These are phyloP conservation scores for Volucella bombylans DNA, from an alignment of 2,888 invertebrate genomes.

Conservation along the genomic window DNA sequence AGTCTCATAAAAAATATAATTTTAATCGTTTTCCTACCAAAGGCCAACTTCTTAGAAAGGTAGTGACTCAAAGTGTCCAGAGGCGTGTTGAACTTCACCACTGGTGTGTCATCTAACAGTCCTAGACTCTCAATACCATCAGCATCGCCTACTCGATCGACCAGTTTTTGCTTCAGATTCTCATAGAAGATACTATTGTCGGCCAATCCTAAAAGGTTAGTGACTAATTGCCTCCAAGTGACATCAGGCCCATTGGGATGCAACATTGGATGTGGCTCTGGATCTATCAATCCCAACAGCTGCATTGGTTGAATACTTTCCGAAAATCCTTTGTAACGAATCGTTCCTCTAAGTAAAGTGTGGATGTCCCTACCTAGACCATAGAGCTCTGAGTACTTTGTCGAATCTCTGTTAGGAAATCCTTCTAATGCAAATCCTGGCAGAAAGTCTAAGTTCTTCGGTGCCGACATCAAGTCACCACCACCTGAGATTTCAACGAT, in stretches of 20 bases:
- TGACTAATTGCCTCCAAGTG: conserved; percentile 96
- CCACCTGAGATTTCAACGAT: conserved; percentile 94
- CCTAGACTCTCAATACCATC: conserved; percentile 93
- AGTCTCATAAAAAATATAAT: not conserved
- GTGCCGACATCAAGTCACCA: conserved; percentile 93
- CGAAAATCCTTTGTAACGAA: conserved; percentile 95
- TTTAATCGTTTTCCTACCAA: conserved; percentile 84
- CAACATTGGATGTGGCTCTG: conserved; percentile 92
- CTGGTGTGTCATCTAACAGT: conserved; percentile 90
- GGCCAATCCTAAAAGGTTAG: conserved; percentile 91
- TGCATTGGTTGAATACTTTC: conserved; percentile 94
- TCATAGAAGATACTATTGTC: conserved; percentile 95
- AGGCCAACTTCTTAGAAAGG: conserved; percentile 90
- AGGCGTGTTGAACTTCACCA: conserved; percentile 92
- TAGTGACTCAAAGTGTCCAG: conserved; percentile 96
- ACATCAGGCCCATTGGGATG: conserved; percentile 97
- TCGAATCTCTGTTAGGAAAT: conserved; percentile 98
- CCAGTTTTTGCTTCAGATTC: conserved; percentile 92
- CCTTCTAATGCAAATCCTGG: conserved; percentile 98
- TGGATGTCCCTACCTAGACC: conserved; percentile 92
- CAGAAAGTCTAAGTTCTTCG: conserved; percentile 92
- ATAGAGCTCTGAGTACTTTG: conserved; percentile 92
- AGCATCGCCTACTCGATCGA: conserved; percentile 90
- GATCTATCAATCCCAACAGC: conserved; percentile 92
- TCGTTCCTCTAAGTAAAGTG: conserved; percentile 95